Evolutionary conservation across 2,888 invertebrate species (phyloP).

Genomic region (Lottia gigantea): DNA sequence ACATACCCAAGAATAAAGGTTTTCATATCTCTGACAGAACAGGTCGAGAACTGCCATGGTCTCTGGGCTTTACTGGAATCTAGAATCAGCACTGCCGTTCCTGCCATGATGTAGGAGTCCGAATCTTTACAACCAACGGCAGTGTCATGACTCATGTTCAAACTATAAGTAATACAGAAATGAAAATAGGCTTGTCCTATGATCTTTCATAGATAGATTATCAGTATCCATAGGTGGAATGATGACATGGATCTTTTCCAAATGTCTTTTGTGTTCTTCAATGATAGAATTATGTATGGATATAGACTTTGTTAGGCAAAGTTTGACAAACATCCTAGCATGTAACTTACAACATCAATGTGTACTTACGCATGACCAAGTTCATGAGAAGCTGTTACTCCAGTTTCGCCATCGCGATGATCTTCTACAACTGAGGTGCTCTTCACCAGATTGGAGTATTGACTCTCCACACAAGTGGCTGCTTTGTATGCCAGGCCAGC

Average conservation of each 20-base stretch:
- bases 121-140: neutral
- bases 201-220: too few relatives aligned
- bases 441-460: too few relatives aligned
- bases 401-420: neutral
- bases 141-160: neutral
- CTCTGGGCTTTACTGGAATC: neutral
- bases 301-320: too few relatives aligned
- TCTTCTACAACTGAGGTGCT: neutral
- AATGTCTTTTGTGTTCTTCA: too few relatives aligned
- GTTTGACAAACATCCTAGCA: too few relatives aligned
- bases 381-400: neutral
- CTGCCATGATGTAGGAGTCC: neutral
- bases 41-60: conserved; percentile 7
- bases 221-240: too few relatives aligned
- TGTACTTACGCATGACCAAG: neutral
- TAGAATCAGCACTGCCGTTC: neutral
- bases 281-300: too few relatives aligned
- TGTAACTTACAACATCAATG: neutral
- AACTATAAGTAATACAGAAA: neutral
- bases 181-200: too few relatives aligned
- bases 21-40: conserved; percentile 8
- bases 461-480: too few relatives aligned
- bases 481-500: neutral
- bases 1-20: neutral
- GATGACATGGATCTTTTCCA: too few relatives aligned